A percentile compares a stretch with the other conserved stretches of the same genome.
Conservation (phyloP, 2,797 vertebrate genomes). For the Xiphophorus birchmanni region DNA sequence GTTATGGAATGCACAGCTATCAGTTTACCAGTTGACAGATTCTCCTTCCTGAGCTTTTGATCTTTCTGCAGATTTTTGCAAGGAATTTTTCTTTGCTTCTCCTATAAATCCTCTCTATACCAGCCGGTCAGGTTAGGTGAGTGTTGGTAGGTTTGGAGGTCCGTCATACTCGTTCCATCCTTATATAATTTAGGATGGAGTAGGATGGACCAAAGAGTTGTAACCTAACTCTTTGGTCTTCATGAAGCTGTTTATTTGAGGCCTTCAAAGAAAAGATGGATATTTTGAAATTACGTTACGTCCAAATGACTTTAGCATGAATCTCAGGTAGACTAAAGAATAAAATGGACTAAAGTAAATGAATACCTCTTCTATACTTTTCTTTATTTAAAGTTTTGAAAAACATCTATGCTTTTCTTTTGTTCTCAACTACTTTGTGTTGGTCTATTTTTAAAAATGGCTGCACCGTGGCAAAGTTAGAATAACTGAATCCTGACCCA, state of each 20-base stretch:
- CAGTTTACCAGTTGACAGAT: not conserved
- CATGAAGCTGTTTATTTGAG: not conserved
- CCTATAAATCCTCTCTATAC: not conserved
- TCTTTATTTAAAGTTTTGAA: not conserved
- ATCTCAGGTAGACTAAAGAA: not conserved
- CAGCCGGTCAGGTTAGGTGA: not conserved
- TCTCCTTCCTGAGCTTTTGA: not conserved
- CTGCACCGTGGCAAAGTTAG: not conserved
- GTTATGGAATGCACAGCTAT: not conserved
- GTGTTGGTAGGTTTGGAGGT: not conserved
- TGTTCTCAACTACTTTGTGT: not conserved
- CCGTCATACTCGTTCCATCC: not conserved
- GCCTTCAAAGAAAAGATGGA: not conserved
- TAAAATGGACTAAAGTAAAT: not conserved
- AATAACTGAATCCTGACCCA: not conserved
- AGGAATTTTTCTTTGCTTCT: not conserved
- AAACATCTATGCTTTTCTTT: not conserved
- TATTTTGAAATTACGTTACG: not conserved
- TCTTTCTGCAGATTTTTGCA: not conserved
- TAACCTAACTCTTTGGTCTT: not conserved
- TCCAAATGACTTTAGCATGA: no score
- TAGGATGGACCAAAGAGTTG: not conserved
- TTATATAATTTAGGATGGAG: not conserved
- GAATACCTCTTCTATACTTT: not conserved
- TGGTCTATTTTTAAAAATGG: not conserved